Percentiles rank a stretch among this genome's conserved stretches.
Conservation (phyloP, 2,113 vertebrate species). For the Pituophis catenifer region DNA sequence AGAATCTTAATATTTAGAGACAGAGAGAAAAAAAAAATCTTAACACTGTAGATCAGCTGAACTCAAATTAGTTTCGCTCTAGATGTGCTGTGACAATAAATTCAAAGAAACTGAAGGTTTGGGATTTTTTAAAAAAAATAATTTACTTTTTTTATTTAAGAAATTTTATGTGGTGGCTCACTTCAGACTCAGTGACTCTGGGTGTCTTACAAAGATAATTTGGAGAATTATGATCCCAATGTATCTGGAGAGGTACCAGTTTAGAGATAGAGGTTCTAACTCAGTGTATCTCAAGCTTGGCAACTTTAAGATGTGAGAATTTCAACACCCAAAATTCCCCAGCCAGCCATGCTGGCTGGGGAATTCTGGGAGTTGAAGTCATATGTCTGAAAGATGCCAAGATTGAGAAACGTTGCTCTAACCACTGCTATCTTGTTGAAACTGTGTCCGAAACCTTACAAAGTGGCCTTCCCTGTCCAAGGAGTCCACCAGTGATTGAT, state of each 20-base stretch:
- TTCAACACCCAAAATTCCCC: not conserved
- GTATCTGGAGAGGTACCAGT: not conserved
- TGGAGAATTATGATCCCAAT: not conserved
- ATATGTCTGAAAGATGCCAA: not conserved
- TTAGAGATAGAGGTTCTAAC: not conserved
- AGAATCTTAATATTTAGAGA: not conserved
- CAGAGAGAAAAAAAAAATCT: not conserved
- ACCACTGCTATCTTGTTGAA: not conserved
- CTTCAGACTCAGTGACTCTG: not conserved
- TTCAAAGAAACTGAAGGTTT: not conserved
- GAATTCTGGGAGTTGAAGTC: not conserved
- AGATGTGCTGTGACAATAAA: not conserved
- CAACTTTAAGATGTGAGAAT: not conserved
- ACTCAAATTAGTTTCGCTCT: not conserved
- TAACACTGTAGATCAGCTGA: not conserved
- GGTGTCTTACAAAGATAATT: not conserved
- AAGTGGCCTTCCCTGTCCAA: not conserved
- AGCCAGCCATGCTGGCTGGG: not conserved
- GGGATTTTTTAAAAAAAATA: not conserved
- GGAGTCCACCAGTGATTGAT: not conserved
- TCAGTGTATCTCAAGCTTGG: not conserved
- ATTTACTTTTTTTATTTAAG: not conserved
- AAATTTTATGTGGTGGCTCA: not conserved
- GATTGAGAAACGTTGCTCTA: not conserved
- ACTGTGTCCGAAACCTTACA: not conserved